Evolutionary conservation across 2,888 invertebrate genomes (phyloP).

Genomic region (Ormyrus rosae): DNA sequence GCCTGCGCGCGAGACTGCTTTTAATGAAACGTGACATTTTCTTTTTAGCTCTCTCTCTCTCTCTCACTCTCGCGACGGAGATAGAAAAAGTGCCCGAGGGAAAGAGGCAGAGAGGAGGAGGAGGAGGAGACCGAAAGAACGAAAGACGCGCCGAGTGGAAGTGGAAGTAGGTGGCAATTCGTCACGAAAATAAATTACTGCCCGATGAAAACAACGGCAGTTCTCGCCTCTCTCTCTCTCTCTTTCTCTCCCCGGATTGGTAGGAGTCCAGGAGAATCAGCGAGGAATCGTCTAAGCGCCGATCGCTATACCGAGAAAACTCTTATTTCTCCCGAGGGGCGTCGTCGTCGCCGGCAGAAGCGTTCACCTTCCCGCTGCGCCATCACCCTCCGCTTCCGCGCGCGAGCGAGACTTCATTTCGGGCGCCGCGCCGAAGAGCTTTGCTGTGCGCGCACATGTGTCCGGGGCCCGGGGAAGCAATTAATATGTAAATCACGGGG

Average conservation of each 20-base stretch:
- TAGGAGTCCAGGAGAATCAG: conserved; percentile 52
- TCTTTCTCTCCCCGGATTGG: conserved; percentile 38
- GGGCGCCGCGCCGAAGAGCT: not conserved
- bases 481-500: conserved; percentile 53
- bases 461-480: conserved; percentile 16
- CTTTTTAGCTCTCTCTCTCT: conserved; percentile 22
- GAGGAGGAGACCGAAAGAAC: not conserved
- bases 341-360: not conserved
- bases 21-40: conserved; percentile 57
- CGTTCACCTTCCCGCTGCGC: not conserved
- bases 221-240: conserved; percentile 50
- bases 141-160: not conserved
- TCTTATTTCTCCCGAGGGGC: conserved; percentile 55
- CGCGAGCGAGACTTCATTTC: conserved; percentile 35
- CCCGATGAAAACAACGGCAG: conserved; percentile 53
- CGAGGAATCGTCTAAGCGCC: conserved; percentile 23
- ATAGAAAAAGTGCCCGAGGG: not conserved
- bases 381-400: conserved; percentile 5
- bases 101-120: not conserved
- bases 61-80: not conserved
- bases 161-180: conserved; percentile 51
- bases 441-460: conserved; percentile 3
- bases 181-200: conserved; percentile 58
- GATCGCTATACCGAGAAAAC: conserved; percentile 42
- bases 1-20: conserved; percentile 33